Evolutionary conservation across 1,140 invertebrate species (phyloP).

Genomic region (Bilobella aurantiaca): DNA sequence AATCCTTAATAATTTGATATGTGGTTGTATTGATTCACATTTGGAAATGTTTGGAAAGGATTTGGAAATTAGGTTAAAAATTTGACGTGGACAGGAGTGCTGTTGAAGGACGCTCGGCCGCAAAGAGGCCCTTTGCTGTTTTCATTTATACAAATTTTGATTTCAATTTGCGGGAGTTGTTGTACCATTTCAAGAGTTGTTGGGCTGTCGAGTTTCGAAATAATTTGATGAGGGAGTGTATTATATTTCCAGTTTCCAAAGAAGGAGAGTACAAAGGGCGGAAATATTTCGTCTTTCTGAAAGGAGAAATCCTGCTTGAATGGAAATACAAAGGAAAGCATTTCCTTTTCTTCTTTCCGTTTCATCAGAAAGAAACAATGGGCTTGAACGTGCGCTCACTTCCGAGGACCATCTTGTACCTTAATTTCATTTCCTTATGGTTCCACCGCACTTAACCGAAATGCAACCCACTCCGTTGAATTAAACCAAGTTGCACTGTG

Average conservation of each 20-base stretch:
- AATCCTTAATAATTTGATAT: neutral
- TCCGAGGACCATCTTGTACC: neutral
- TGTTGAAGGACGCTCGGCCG: no score
- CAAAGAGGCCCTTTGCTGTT: no score
- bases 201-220: no score
- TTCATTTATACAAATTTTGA: no score
- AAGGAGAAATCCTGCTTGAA: neutral
- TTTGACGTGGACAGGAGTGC: no score
- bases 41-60: conserved; percentile 2
- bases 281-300: neutral
- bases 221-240: neutral
- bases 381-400: neutral
- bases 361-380: neutral
- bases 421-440: no score
- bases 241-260: neutral
- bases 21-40: conserved; percentile 5
- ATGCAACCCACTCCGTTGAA: no score
- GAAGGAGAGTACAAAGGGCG: neutral
- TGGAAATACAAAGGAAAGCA: neutral
- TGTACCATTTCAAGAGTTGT: no score
- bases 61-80: neutral
- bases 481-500: no score
- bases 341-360: neutral
- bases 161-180: no score
- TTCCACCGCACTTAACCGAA: no score